Percentiles rank a stretch among this genome's conserved stretches.
Evolutionary conservation across 1,140 invertebrate genomes (phyloP).

Genomic region (Sipha flava): DNA sequence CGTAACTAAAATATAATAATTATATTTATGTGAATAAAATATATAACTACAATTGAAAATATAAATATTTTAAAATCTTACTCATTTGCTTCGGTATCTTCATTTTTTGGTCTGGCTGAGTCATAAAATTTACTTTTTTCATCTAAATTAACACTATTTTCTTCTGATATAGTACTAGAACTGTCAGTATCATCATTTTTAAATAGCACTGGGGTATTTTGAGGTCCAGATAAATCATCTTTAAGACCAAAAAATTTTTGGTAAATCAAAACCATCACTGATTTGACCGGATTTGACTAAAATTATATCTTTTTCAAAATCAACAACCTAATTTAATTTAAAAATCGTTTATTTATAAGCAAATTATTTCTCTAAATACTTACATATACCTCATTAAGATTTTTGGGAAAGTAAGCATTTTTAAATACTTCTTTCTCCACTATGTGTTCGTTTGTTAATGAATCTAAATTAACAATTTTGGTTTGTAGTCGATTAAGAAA

Average conservation of each 20-base stretch:
- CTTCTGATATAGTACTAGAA: constrained; percentile 37
- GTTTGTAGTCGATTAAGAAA: constrained; percentile 65
- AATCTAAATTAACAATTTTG: constrained; percentile 51
- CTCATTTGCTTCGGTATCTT: constrained; percentile 80
- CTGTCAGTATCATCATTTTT: constrained; percentile 38
- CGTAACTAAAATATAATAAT: constrained; percentile 58
- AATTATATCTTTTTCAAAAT: constrained; percentile 81
- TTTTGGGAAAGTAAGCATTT: constrained; percentile 87
- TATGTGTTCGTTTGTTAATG: constrained; percentile 57
- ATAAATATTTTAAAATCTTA: constrained; percentile 40
- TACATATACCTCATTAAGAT: constrained; percentile 85
- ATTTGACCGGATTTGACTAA: constrained; percentile 60
- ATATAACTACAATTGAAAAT: no score
- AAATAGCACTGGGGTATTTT: constrained; percentile 46
- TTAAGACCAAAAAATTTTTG: constrained; percentile 77
- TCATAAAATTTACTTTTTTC: constrained; percentile 56
- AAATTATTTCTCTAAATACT: no score
- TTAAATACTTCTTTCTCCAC: constrained; percentile 88
- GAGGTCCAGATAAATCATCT: constrained; percentile 64
- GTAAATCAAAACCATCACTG: constrained; percentile 62
- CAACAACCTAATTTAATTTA: constrained; percentile 56
- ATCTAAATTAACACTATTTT: constrained; percentile 44
- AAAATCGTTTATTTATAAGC: no score
- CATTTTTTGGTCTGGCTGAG: constrained; percentile 67
- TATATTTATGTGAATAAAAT: no score